phyloP scores from a whole-genome alignment of 2,797 vertebrate species.

The Cheirogaleus major region DNA sequence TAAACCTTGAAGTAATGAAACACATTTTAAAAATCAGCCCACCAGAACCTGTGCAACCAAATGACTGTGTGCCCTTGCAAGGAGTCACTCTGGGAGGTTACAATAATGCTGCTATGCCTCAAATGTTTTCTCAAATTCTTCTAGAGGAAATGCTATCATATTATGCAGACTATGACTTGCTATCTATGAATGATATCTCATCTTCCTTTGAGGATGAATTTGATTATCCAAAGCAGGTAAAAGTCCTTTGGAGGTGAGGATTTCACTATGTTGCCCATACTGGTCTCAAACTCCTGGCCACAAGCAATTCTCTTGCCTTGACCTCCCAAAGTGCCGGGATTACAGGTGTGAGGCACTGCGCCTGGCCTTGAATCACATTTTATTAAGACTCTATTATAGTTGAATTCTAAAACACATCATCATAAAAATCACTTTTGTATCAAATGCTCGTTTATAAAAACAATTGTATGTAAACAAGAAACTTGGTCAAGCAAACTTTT shows the following conservation, averaged over 20 bases:
- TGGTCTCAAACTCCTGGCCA: background rate
- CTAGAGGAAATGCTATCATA: background rate
- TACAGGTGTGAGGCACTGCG: background rate
- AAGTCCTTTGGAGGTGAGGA: background rate
- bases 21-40: background rate
- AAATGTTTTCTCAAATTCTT: background rate
- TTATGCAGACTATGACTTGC: background rate
- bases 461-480: background rate
- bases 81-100: background rate
- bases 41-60: background rate
- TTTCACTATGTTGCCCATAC: background rate
- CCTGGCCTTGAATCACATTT: background rate
- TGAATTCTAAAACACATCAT: slow-evolving; percentile 14
- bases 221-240: background rate
- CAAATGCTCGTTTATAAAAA: slow-evolving; percentile 9
- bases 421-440: background rate
- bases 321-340: background rate
- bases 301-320: background rate
- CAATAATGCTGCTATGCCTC: background rate
- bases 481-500: background rate
- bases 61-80: background rate
- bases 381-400: background rate
- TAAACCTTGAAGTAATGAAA: background rate
- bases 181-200: background rate
- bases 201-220: background rate